Base-by-base conservation (phyloP, 2,797 vertebrate species). In the Sphenopsis melanotis region DNA sequence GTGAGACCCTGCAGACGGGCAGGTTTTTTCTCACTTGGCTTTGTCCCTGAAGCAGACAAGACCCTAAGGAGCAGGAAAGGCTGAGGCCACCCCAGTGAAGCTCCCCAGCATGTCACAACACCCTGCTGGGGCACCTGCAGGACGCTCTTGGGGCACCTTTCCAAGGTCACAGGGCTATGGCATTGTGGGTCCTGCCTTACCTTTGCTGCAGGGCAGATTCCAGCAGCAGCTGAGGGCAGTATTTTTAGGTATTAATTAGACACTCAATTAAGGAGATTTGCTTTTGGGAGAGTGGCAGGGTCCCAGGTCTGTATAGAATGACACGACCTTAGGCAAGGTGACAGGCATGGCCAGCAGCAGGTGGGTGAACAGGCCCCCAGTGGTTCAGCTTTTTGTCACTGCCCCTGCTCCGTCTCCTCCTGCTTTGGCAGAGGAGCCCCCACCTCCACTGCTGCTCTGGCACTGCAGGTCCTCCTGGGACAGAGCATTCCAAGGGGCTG, bases 201-300 rank as follows among this genome's bases (percentile, higher is more conserved):
- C 91, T 92, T 85, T 57, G 83, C 96, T 53, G 83, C 95, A 72
- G 93, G 92, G 66, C 74, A 92, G 80, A 97, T 96, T 95, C 95
- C 81, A 0, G 81, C 91, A 96, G 96, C 97, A 97, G 95, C 96
- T 96, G 97, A 13, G 11, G 88, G 88, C 85, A 70, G 68, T 96
- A 96, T 97, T 97, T 97, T 96, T 97, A 96, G 96, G 89, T 85
- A 93, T 95, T 94, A 94, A 97, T 97, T 95, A 96, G 90, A 46
- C 75, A 66, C 74, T 74, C 65, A 91, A 59, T 97, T 94, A 97
- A 70, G 17, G 83, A 87, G 95, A 95, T 97, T 96, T 95, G 88
- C 65, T 75, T 5, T 53, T 72, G 83, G 94, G 60, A 89, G 89
- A 93, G 96, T 22, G 63, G 93, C 82, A 93, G 81, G 70, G 93